phyloP scores from a whole-genome alignment of 2,113 vertebrate species.

The Sminthopsis crassicaudata region DNA sequence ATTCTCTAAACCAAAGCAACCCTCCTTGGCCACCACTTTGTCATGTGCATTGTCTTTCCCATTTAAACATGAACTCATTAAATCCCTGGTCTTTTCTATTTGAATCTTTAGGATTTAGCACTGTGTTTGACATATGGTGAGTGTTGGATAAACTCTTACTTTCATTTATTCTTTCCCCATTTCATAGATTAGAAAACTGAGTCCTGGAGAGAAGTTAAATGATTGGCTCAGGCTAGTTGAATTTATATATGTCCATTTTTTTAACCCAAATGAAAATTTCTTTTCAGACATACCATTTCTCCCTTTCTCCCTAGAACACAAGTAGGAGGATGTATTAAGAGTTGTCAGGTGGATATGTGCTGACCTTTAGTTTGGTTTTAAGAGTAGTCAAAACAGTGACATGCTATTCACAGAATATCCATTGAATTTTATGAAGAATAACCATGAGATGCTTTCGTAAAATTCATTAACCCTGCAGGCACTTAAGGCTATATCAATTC shows the following conservation, averaged over 20 bases:
- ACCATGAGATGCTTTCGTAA: background rate
- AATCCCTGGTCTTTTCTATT: background rate
- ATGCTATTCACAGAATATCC: background rate
- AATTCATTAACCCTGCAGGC: background rate
- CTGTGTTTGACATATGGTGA: background rate
- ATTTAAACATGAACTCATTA: background rate
- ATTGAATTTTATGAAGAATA: background rate
- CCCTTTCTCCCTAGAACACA: background rate
- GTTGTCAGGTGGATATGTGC: background rate
- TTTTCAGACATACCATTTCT: background rate
- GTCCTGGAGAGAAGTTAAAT: background rate
- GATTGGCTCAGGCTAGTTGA: background rate
- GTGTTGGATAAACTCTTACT: background rate
- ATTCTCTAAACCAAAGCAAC: background rate
- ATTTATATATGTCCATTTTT: background rate
- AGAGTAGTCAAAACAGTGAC: slow-evolving; percentile 30
- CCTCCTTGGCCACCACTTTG: background rate
- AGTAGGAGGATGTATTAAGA: background rate
- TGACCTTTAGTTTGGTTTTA: slow-evolving; percentile 20
- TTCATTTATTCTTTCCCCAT: background rate
- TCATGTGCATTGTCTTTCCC: background rate
- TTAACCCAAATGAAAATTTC: background rate
- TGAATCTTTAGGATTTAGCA: background rate
- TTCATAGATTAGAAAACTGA: background rate
- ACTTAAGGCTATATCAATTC: background rate